These are phyloP conservation scores for Pseudois nayaur DNA, from an alignment of 2,113 vertebrate genomes.

Conservation along the genomic window DNA sequence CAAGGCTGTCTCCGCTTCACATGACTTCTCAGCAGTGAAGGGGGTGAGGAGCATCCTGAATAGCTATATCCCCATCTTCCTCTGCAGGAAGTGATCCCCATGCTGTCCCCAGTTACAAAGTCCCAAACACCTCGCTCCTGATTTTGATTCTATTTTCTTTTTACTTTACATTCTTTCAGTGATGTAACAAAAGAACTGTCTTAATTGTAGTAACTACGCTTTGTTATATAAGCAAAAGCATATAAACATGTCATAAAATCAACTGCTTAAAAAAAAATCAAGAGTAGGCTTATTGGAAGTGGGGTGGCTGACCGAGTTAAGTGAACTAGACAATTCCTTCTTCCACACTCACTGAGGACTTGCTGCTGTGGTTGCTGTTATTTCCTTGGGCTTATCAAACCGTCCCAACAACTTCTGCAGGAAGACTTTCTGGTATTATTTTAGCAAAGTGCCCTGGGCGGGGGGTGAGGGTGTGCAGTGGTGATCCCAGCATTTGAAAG, in stretches of 20 bases:
- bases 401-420: neutral
- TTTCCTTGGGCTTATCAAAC: neutral
- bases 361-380: neutral
- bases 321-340: neutral
- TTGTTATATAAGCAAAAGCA: neutral
- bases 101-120: neutral
- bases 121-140: neutral
- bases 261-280: neutral
- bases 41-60: neutral
- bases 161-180: neutral
- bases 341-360: neutral
- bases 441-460: neutral
- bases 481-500: neutral
- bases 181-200: neutral
- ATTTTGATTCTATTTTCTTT: neutral
- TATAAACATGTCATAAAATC: neutral
- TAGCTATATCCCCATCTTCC: neutral
- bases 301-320: neutral
- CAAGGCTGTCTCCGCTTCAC: rapidly evolving
- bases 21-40: neutral
- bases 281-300: neutral
- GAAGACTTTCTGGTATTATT: neutral
- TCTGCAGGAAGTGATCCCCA: neutral
- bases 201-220: neutral
- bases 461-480: neutral